These are phyloP conservation scores for Drosophila seguyi DNA, from an alignment of 1,140 invertebrate species.

Conservation along the genomic window DNA sequence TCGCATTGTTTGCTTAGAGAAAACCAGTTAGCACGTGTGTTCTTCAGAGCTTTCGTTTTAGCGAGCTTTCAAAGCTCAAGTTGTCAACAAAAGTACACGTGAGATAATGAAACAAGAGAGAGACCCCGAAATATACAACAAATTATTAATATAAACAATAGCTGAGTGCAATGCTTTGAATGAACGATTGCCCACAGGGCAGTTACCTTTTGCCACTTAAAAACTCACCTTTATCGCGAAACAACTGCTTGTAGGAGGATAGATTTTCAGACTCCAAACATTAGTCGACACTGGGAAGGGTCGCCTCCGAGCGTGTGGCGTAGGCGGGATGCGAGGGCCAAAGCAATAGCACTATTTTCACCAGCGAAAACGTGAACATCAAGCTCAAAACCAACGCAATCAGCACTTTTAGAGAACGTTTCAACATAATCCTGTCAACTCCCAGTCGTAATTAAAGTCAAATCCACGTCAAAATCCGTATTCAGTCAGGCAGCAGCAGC, in stretches of 20 bases:
- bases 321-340: slow-evolving; percentile 68
- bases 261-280: slow-evolving; percentile 91
- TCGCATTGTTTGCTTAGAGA: neutral
- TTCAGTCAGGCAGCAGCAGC: slow-evolving; percentile 5
- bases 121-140: slow-evolving; percentile 16
- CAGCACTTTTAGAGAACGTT: slow-evolving; percentile 73
- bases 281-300: slow-evolving; percentile 86
- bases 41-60: neutral
- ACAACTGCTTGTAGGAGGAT: slow-evolving; percentile 88
- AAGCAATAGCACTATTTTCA: slow-evolving; percentile 82
- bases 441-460: slow-evolving; percentile 1
- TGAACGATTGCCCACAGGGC: slow-evolving; percentile 16
- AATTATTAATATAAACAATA: slow-evolving; percentile 47
- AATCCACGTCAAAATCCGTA: slow-evolving; percentile 10
- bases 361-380: slow-evolving; percentile 83
- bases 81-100: slow-evolving; percentile 44
- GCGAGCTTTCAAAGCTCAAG: slow-evolving; percentile 25
- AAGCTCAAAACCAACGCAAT: slow-evolving; percentile 80
- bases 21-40: slow-evolving; percentile 27
- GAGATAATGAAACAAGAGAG: neutral
- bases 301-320: slow-evolving; percentile 31
- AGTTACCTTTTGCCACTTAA: slow-evolving; percentile 5
- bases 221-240: slow-evolving; percentile 89
- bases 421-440: slow-evolving; percentile 70
- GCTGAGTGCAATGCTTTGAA: slow-evolving; percentile 4